Evolutionary conservation across 2,113 vertebrate species (phyloP).

Genomic region (Hemibagrus wyckioides): DNA sequence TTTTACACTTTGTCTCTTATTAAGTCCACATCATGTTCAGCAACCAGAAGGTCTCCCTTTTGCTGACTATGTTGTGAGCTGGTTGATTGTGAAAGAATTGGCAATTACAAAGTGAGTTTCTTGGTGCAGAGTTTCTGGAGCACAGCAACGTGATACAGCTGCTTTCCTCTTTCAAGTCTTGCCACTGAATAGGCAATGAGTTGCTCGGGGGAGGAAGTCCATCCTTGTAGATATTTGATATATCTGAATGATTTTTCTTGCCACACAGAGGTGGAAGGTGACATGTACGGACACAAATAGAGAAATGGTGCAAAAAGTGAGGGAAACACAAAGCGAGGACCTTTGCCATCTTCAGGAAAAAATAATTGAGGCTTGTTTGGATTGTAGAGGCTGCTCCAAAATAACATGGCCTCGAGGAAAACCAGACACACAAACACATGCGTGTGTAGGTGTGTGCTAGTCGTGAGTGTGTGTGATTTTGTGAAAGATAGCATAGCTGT

Average conservation of each 20-base stretch:
- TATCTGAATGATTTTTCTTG: constrained; percentile 17
- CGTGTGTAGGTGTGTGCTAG: constrained; percentile 22
- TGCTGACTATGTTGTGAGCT: background rate
- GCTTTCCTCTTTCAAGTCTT: constrained; percentile 21
- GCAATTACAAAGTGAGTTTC: background rate
- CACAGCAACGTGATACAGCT: background rate
- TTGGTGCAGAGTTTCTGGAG: constrained; percentile 7
- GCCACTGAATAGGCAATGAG: constrained; percentile 9
- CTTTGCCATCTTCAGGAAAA: constrained; percentile 33
- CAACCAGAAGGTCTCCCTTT: background rate
- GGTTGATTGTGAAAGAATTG: background rate
- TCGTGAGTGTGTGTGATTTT: background rate
- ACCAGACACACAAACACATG: constrained; percentile 45
- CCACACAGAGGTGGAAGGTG: constrained; percentile 25
- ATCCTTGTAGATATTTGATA: constrained; percentile 19
- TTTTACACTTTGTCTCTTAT: background rate
- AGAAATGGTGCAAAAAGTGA: background rate
- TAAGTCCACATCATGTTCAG: background rate
- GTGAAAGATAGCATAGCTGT: constrained; percentile 10
- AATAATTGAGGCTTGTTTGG: constrained; percentile 33
- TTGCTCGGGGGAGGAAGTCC: constrained; percentile 13
- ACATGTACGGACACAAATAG: background rate
- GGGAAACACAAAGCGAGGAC: constrained; percentile 14
- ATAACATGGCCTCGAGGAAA: constrained; percentile 34
- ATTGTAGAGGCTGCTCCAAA: constrained; percentile 23